Conservation (phyloP, 2,797 vertebrate species). For the Chromobotia macracanthus region DNA sequence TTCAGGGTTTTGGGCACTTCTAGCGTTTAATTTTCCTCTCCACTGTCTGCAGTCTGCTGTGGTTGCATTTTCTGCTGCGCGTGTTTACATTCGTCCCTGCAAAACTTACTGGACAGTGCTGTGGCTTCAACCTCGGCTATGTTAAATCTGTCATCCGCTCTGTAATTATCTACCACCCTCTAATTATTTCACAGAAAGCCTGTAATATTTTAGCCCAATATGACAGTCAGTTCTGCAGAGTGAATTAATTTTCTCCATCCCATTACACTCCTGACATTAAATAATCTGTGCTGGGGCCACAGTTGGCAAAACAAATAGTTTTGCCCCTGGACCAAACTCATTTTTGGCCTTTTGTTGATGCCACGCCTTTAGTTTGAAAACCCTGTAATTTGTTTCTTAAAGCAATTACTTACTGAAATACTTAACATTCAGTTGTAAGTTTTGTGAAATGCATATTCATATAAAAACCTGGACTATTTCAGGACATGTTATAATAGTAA, state of each 20-base stretch:
- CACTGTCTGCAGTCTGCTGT: conserved; percentile 32
- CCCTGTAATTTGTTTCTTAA: conserved; percentile 1
- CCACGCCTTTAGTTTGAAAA: not conserved
- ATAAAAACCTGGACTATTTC: not conserved
- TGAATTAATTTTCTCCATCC: conserved; percentile 14
- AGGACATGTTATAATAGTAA: no score
- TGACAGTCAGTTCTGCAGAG: conserved; percentile 10
- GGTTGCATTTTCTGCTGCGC: conserved; percentile 20
- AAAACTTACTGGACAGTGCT: not conserved
- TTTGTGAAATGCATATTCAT: not conserved
- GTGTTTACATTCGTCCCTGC: not conserved
- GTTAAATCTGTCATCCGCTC: not conserved
- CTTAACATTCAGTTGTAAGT: not conserved
- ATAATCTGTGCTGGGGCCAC: not conserved
- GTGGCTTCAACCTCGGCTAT: conserved; percentile 23
- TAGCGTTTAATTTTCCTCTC: conserved; percentile 9
- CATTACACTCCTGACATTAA: conserved; percentile 24
- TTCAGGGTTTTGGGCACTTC: conserved; percentile 15
- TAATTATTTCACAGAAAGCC: conserved; percentile 32
- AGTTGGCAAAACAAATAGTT: conserved; percentile 9
- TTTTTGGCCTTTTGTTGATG: conserved; percentile 1
- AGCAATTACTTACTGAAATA: not conserved
- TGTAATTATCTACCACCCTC: conserved; percentile 22
- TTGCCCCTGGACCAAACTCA: not conserved
- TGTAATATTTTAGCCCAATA: conserved; percentile 1